phyloP scores from a whole-genome alignment of 2,888 invertebrate genomes.

The Taphrorychus bicolor region DNA sequence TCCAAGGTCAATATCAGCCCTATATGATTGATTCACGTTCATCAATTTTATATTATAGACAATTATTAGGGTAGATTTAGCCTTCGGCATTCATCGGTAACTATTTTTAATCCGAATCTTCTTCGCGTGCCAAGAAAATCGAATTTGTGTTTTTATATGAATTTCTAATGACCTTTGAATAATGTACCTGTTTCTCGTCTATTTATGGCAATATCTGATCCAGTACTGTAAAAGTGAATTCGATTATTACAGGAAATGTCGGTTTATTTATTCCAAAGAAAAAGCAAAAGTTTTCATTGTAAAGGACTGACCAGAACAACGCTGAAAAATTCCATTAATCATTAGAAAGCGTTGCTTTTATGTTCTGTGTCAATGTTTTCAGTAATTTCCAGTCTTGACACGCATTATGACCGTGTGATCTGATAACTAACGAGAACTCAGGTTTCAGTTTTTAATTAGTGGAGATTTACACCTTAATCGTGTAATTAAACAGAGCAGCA shows the following conservation, averaged over 20 bases:
- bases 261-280: no score
- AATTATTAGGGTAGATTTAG: not conserved
- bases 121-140: not conserved
- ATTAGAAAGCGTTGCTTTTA: constrained; percentile 14
- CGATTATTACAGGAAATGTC: no score
- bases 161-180: not conserved
- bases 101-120: not conserved
- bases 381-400: constrained; percentile 18
- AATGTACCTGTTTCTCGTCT: no score
- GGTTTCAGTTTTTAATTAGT: constrained; percentile 11
- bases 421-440: constrained; percentile 16
- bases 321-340: not conserved
- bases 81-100: not conserved
- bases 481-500: no score
- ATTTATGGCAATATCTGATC: no score
- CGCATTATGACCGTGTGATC: constrained; percentile 15
- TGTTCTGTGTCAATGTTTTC: constrained; percentile 11
- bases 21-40: not conserved
- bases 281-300: not conserved
- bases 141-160: not conserved
- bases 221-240: no score
- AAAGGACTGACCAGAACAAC: not conserved
- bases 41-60: no score
- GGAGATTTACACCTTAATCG: no score
- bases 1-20: not conserved